phyloP scores from a whole-genome alignment of 2,113 vertebrate genomes.

The Hippocampus guttulatus region DNA sequence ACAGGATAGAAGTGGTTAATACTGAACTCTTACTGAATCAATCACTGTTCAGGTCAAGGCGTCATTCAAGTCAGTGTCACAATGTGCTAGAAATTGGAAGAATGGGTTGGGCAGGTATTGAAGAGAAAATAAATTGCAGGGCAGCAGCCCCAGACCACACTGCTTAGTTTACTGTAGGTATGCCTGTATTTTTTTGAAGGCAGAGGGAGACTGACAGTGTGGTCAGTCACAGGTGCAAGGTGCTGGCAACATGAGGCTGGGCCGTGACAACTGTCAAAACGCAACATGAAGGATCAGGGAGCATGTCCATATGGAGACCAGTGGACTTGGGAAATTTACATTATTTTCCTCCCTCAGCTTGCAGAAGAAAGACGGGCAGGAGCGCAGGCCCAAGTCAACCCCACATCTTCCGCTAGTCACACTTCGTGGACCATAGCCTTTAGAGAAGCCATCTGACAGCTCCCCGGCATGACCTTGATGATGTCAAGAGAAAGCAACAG shows the following conservation, averaged over 20 bases:
- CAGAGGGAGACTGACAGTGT: constrained; percentile 48
- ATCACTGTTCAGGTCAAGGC: neutral
- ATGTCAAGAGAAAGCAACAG: constrained; percentile 41
- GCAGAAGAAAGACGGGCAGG: constrained; percentile 37
- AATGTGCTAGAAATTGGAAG: constrained; percentile 5
- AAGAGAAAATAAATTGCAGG: constrained; percentile 37
- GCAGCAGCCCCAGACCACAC: constrained; percentile 15
- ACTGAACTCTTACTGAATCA: neutral
- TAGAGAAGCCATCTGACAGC: constrained; percentile 51
- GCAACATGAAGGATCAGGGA: constrained; percentile 41
- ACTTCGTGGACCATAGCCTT: constrained; percentile 50
- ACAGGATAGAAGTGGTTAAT: neutral
- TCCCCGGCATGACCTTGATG: constrained; percentile 23
- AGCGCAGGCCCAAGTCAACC: constrained; percentile 38
- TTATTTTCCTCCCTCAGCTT: constrained; percentile 22
- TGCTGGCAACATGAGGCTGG: constrained; percentile 35
- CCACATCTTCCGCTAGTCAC: constrained; percentile 51
- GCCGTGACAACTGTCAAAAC: constrained; percentile 61
- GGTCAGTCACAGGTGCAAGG: constrained; percentile 54
- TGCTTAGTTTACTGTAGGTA: constrained; percentile 7
- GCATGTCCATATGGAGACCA: constrained; percentile 36
- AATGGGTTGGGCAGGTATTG: neutral
- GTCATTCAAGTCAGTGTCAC: constrained; percentile 20
- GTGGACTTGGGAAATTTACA: constrained; percentile 37
- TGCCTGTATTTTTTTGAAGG: constrained; percentile 45